Evolutionary conservation across 2,113 vertebrate genomes (phyloP).

Genomic region (Galbula dea): DNA sequence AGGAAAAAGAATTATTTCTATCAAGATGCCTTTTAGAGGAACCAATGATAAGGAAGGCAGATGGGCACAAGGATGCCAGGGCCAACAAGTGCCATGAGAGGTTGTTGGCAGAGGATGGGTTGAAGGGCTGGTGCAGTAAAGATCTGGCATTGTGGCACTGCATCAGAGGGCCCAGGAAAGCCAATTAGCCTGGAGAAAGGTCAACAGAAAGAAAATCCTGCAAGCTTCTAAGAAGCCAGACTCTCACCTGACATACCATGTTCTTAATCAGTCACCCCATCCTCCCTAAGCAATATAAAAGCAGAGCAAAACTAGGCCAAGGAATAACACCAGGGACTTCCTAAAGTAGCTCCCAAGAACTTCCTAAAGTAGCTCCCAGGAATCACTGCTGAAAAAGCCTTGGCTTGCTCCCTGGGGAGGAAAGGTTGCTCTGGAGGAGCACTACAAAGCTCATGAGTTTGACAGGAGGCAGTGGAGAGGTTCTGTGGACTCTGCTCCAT

Average conservation of each 20-base stretch:
- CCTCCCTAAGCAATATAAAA: not conserved
- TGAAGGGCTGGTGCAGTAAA: not conserved
- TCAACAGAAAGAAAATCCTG: not conserved
- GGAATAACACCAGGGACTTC: not conserved
- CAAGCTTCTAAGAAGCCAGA: not conserved
- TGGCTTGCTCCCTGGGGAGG: not conserved
- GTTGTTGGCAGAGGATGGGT: not conserved
- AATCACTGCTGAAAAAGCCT: not conserved
- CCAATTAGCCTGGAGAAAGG: not conserved
- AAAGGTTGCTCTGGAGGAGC: not conserved
- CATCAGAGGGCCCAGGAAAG: not conserved
- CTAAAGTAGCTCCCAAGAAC: not conserved
- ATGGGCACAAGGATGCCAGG: not conserved
- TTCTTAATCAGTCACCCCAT: not conserved
- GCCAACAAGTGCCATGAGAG: not conserved
- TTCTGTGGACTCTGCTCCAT: not conserved
- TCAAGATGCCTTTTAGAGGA: not conserved
- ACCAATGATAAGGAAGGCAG: not conserved
- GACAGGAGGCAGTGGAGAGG: not conserved
- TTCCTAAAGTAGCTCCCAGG: not conserved
- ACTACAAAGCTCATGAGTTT: conserved; percentile 25
- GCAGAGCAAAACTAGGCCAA: not conserved
- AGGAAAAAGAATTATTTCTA: too few species aligned
- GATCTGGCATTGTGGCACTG: not conserved
- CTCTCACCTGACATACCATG: not conserved